Conservation (phyloP, 2,888 invertebrate genomes). For the Hofmannophila pseudospretella region DNA sequence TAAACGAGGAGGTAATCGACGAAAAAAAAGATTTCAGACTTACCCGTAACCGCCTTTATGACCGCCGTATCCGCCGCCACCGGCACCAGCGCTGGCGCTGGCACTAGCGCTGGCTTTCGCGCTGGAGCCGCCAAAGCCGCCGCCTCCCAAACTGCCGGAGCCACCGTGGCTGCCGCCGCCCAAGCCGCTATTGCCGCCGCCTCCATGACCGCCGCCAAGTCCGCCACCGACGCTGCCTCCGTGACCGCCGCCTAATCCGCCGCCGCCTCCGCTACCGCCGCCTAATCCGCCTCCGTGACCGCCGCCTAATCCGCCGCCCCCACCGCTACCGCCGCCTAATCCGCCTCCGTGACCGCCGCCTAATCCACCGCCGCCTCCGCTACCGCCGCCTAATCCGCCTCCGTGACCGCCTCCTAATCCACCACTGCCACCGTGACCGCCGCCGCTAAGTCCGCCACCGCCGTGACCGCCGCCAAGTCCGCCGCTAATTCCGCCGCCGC, state of each 20-base stretch:
- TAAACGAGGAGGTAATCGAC: constrained; percentile 22
- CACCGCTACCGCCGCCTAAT: constrained; percentile 8
- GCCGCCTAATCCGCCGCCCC: too few species aligned
- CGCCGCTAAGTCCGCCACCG: constrained; percentile 15
- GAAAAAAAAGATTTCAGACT: constrained; percentile 39
- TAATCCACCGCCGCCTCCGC: constrained; percentile 10
- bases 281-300: constrained; percentile 17
- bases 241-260: constrained; percentile 19
- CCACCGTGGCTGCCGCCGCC: constrained; percentile 12
- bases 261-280: constrained; percentile 15
- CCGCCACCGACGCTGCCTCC: constrained; percentile 22
- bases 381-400: too few species aligned
- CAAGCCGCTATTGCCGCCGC: constrained; percentile 13
- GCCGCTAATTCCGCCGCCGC: not conserved
- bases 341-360: constrained; percentile 15
- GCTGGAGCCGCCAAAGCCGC: constrained; percentile 14
- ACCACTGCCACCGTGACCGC: constrained; percentile 16
- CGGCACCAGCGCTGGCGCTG: constrained; percentile 17
- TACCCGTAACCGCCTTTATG: constrained; percentile 40
- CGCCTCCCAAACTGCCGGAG: constrained; percentile 12
- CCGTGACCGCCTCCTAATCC: constrained; percentile 23
- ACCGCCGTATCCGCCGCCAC: constrained; percentile 27
- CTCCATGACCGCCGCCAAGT: constrained; percentile 14
- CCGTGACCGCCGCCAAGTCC: constrained; percentile 4
- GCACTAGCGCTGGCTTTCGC: constrained; percentile 17